phyloP scores from a whole-genome alignment of 1,140 invertebrate species.

The Drosophila teissieri region DNA sequence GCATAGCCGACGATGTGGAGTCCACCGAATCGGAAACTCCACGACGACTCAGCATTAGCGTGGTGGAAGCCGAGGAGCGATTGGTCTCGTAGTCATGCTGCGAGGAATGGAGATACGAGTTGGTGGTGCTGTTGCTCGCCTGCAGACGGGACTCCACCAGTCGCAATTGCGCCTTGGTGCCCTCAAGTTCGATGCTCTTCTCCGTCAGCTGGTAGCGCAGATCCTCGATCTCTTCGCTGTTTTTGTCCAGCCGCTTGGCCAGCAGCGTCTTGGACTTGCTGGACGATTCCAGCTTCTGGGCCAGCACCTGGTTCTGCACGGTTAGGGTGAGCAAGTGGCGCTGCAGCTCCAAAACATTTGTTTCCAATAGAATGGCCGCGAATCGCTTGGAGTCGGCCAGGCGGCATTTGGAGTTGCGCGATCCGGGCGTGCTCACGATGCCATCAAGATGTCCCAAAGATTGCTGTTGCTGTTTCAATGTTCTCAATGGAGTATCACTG shows the following conservation, averaged over 20 bases:
- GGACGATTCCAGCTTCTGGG: constrained; percentile 88
- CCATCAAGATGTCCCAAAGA: constrained; percentile 85
- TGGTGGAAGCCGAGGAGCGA: constrained; percentile 81
- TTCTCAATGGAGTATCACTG: constrained; percentile 70
- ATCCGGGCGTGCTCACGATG: constrained; percentile 85
- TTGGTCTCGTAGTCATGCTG: constrained; percentile 82
- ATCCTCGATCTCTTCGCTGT: constrained; percentile 91
- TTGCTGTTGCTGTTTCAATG: constrained; percentile 40
- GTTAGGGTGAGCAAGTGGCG: constrained; percentile 92
- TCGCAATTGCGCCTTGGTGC: constrained; percentile 90
- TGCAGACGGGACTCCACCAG: constrained; percentile 87
- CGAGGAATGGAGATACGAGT: constrained; percentile 75
- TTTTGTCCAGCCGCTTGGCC: constrained; percentile 89
- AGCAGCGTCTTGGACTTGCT: constrained; percentile 88
- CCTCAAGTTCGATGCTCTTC: constrained; percentile 92
- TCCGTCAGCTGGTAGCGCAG: constrained; percentile 93
- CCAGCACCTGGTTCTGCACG: constrained; percentile 93
- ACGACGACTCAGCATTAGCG: constrained; percentile 74
- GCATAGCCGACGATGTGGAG: constrained; percentile 51
- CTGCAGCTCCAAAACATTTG: constrained; percentile 92
- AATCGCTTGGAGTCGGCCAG: constrained; percentile 89
- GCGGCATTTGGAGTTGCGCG: constrained; percentile 85
- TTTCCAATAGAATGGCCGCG: constrained; percentile 92
- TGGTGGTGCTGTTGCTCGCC: constrained; percentile 55
- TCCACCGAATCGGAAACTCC: constrained; percentile 68